Conservation (phyloP, 2,888 invertebrate species). For the Calameuta filiformis region DNA sequence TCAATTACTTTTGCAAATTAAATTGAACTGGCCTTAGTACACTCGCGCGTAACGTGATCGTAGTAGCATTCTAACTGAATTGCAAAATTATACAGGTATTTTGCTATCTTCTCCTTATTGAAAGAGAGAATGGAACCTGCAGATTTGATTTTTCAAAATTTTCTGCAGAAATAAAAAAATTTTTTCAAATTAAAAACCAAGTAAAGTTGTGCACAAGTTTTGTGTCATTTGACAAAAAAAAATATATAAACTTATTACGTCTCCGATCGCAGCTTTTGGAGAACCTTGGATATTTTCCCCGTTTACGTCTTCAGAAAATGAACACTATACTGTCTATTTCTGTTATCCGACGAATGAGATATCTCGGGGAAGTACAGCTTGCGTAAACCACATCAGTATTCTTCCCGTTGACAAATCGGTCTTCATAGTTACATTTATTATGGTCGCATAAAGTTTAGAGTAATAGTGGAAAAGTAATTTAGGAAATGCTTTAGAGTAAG, state of each 20-base stretch:
- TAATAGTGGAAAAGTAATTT: background rate
- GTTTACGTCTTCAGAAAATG: background rate
- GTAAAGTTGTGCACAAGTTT: background rate
- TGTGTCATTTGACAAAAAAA: background rate
- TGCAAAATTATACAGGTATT: background rate
- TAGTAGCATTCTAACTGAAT: background rate
- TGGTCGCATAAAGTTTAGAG: background rate
- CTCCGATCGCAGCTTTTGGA: background rate
- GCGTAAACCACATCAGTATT: background rate
- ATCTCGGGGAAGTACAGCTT: background rate
- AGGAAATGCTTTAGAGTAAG: background rate
- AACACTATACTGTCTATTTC: background rate
- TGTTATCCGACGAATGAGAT: background rate
- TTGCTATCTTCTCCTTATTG: background rate
- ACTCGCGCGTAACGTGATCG: background rate
- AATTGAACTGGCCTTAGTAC: background rate
- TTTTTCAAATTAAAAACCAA: background rate
- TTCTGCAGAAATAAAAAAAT: background rate
- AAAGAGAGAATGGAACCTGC: background rate
- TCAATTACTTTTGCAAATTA: background rate
- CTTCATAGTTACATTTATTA: background rate
- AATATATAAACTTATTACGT: background rate
- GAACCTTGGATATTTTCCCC: background rate
- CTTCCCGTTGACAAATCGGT: background rate
- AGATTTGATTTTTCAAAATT: background rate